A percentile compares a stretch with the other conserved stretches of the same genome.
Conservation (phyloP, 2,888 invertebrate species). For the Brachylomia viminalis region DNA sequence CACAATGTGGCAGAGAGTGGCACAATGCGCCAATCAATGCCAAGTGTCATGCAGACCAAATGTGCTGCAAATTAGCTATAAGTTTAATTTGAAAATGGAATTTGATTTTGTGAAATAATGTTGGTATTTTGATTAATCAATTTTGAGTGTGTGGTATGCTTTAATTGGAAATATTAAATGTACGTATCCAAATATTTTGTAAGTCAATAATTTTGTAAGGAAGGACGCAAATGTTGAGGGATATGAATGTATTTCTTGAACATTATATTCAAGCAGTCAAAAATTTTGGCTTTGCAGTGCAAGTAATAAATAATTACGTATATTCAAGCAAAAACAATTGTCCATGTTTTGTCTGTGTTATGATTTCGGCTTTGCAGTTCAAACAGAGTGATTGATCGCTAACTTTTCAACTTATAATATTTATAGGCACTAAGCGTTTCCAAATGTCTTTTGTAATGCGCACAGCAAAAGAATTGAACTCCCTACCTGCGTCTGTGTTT, state of each 20-base stretch:
- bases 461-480: too few relatives aligned
- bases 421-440: too few relatives aligned
- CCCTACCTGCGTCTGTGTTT: too few relatives aligned
- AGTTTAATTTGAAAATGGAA: slow-evolving; percentile 53
- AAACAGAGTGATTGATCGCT: not conserved
- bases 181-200: not conserved
- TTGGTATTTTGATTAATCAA: slow-evolving; percentile 19
- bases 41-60: slow-evolving; percentile 65
- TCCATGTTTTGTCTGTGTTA: too few relatives aligned
- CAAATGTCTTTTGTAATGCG: too few relatives aligned
- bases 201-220: not conserved
- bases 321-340: too few relatives aligned
- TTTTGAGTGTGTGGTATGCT: not conserved
- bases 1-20: slow-evolving; percentile 75
- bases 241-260: not conserved
- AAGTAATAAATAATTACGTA: not conserved
- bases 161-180: not conserved
- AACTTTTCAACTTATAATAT: not conserved
- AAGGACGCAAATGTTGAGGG: not conserved
- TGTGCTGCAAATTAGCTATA: slow-evolving; percentile 55
- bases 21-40: slow-evolving; percentile 78
- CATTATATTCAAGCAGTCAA: not conserved
- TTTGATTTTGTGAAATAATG: slow-evolving; percentile 21
- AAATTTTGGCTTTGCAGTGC: not conserved
- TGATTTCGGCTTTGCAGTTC: not conserved